phyloP scores from a whole-genome alignment of 2,797 vertebrate genomes.

The Betta splendens region DNA sequence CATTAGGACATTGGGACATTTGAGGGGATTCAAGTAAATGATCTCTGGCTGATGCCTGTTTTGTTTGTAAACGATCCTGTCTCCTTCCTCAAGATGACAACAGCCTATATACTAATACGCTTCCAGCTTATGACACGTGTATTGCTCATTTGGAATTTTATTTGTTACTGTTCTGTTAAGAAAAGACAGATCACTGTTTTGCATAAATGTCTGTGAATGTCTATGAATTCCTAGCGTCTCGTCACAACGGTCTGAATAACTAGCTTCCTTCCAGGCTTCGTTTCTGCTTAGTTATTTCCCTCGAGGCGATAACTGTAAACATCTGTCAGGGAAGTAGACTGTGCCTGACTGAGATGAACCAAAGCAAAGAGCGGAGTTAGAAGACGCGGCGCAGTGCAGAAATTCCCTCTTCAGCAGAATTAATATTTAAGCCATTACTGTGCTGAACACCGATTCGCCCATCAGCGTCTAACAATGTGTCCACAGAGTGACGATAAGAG shows the following conservation, averaged over 20 bases:
- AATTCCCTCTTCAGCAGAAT: slow-evolving; percentile 10
- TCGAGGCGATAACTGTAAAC: slow-evolving; percentile 22
- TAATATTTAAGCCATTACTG: slow-evolving; percentile 52
- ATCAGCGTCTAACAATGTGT: slow-evolving; percentile 30
- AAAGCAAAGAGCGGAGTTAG: not conserved
- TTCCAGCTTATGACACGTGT: slow-evolving; percentile 9
- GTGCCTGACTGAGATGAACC: slow-evolving; percentile 8
- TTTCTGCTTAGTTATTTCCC: slow-evolving; percentile 11
- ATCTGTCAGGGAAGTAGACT: slow-evolving; percentile 30
- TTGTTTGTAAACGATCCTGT: not conserved
- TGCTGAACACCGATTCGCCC: slow-evolving; percentile 25
- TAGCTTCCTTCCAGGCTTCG: slow-evolving; percentile 9
- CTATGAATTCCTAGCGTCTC: slow-evolving; percentile 30
- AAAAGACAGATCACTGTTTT: slow-evolving; percentile 31
- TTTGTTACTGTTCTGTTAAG: too few species aligned
- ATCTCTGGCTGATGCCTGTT: too few species aligned
- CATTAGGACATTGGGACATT: too few species aligned
- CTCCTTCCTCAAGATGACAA: slow-evolving; percentile 1
- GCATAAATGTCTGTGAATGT: slow-evolving; percentile 45
- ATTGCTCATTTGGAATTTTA: too few species aligned
- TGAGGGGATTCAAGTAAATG: too few species aligned
- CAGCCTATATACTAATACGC: too few species aligned
- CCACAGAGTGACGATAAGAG: slow-evolving; percentile 41
- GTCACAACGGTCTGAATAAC: slow-evolving; percentile 31
- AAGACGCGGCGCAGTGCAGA: not conserved